Evolutionary conservation across 2,888 invertebrate genomes (phyloP), one percentile per base, ranked within the genome.

Genomic region (Acholoe squamosa): DNA sequence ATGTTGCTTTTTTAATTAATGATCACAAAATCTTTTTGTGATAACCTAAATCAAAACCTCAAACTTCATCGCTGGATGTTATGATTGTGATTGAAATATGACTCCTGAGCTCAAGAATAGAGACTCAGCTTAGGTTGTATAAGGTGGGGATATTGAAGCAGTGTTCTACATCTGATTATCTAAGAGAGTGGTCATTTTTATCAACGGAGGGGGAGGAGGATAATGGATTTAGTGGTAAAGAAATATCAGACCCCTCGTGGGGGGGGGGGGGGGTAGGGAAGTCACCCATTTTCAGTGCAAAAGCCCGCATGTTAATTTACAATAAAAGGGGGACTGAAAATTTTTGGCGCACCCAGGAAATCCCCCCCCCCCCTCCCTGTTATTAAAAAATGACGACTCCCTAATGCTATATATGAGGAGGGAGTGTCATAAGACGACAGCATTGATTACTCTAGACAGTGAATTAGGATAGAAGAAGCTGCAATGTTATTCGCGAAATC

Each of bases 51-150:
- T 34, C 43, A 43, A 80, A 80, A 80, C 80, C 80, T 80, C 80
- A 80, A 80, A 43, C 80, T 34, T 80, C 80, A 80, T 33, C 7
- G 43, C n/a, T 22, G 14, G 80, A 80, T 80, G 80, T 80, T 71
- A 71, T 28, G 71, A 28, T 71, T 71, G 71, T 71, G 71, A 71
- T 71, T 71, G 71, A 25, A 71, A 28, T 14, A 71, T 71, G 25
- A 71, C 12, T 71, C 71, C 25, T 71, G 28, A 1, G 5, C 22
- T n/a, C n/a, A 12, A 3, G n/a, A 19, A n/a, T 61, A 61, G n/a
- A 61, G n/a, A 61, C 22, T 61, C 61, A 61, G 19, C 19, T 7
- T 61, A 12, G 19, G 19, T n/a, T 61, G 61, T n/a, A 19, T 14
- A n/a, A 14, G 19, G 61, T 61, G 61, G n/a, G 7, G n/a, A 61